Conservation (phyloP, 2,888 invertebrate genomes). For the Drosophila tripunctata region DNA sequence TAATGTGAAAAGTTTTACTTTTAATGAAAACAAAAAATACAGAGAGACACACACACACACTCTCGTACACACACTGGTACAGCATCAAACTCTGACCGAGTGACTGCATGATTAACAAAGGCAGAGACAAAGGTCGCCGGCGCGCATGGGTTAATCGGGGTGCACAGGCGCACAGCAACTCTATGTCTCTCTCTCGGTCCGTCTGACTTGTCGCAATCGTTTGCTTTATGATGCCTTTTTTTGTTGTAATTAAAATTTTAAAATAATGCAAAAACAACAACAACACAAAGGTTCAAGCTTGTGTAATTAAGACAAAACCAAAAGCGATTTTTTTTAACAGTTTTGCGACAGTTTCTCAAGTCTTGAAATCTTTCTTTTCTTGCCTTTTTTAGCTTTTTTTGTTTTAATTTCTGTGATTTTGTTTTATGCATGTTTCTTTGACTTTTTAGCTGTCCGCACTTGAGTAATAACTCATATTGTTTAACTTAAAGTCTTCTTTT, state of each 20-base stretch:
- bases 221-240: slow-evolving; percentile 45
- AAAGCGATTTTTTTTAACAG: slow-evolving; percentile 31
- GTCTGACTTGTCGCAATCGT: slow-evolving; percentile 26
- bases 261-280: slow-evolving; percentile 46
- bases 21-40: slow-evolving; percentile 60
- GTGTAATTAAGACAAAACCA: slow-evolving; percentile 61
- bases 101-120: slow-evolving; percentile 30
- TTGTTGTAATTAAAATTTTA: slow-evolving; percentile 69
- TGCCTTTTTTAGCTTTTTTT: slow-evolving; percentile 19
- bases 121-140: slow-evolving; percentile 54
- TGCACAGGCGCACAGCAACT: slow-evolving; percentile 60
- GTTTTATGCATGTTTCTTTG: slow-evolving; percentile 30
- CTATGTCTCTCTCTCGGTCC: too few species aligned
- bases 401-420: neutral
- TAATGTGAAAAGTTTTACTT: slow-evolving; percentile 75
- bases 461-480: slow-evolving; percentile 54
- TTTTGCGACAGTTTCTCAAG: slow-evolving; percentile 58
- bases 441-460: slow-evolving; percentile 32
- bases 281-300: slow-evolving; percentile 34
- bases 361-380: slow-evolving; percentile 12
- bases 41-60: neutral
- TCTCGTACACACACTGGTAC: slow-evolving; percentile 6
- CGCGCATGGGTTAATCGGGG: slow-evolving; percentile 72
- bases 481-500: slow-evolving; percentile 36
- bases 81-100: slow-evolving; percentile 45